Percentiles rank a stretch among this genome's conserved stretches.
Conservation (phyloP, 2,888 invertebrate species). For the Ichneumon xanthorius region DNA sequence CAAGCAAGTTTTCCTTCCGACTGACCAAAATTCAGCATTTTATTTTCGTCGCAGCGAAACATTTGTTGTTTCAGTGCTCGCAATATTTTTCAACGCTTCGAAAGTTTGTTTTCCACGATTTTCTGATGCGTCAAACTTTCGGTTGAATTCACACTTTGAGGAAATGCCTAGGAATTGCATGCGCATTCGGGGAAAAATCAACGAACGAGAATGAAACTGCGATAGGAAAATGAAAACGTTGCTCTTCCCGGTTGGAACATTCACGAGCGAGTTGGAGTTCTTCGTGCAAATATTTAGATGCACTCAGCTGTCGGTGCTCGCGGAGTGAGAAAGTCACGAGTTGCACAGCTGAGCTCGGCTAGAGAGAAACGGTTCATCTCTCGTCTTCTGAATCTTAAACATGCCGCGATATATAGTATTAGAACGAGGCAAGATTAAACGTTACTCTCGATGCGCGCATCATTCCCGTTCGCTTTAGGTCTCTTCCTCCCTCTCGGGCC, state of each 20-base stretch:
- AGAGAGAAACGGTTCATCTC: constrained; percentile 58
- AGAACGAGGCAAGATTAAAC: constrained; percentile 69
- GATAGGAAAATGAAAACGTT: constrained; percentile 57
- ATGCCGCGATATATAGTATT: constrained; percentile 59
- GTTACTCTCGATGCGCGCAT: constrained; percentile 56
- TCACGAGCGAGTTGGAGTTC: constrained; percentile 47
- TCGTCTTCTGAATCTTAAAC: constrained; percentile 60
- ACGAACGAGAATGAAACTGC: constrained; percentile 32
- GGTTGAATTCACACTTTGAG: constrained; percentile 10
- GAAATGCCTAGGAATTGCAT: background rate
- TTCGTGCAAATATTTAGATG: constrained; percentile 70
- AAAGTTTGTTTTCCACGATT: background rate
- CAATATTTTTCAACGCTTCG: background rate
- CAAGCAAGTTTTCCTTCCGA: background rate
- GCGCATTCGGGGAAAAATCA: background rate
- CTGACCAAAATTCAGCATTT: background rate
- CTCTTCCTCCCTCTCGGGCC: constrained; percentile 54
- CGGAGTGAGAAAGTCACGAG: constrained; percentile 48
- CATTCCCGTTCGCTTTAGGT: constrained; percentile 30
- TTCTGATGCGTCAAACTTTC: background rate
- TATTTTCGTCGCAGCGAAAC: background rate
- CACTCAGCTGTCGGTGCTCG: constrained; percentile 48
- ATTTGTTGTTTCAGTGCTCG: constrained; percentile 1
- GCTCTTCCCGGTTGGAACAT: constrained; percentile 45
- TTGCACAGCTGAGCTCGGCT: constrained; percentile 42